These are phyloP conservation scores for Tylochromis polylepis DNA, from an alignment of 2,113 vertebrate species.

Conservation along the genomic window DNA sequence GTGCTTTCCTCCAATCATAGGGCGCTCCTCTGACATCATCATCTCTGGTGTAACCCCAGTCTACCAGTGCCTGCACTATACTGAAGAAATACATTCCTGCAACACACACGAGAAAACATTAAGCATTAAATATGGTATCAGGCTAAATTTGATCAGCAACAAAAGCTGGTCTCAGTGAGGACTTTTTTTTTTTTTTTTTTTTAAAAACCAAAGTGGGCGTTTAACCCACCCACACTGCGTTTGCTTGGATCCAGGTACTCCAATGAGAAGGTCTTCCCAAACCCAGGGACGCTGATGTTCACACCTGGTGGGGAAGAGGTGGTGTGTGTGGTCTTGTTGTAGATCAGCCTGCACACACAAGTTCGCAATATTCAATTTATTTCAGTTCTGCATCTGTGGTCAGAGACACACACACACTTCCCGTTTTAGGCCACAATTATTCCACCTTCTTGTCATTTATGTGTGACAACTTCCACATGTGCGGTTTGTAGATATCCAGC, in stretches of 20 bases:
- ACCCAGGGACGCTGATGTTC: slow-evolving; percentile 86
- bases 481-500: not conserved
- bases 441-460: not conserved
- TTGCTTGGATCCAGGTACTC: slow-evolving; percentile 96
- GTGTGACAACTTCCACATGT: not conserved
- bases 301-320: slow-evolving; percentile 86
- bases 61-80: slow-evolving; percentile 85
- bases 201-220: no score
- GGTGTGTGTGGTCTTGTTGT: slow-evolving; percentile 82
- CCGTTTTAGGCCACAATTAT: not conserved
- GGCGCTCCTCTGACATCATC: slow-evolving; percentile 89
- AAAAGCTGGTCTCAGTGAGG: not conserved
- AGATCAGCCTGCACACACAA: slow-evolving; percentile 77
- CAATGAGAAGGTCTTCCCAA: slow-evolving; percentile 86
- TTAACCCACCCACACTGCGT: slow-evolving; percentile 81
- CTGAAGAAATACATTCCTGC: slow-evolving; percentile 93
- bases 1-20: slow-evolving; percentile 96
- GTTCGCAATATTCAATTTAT: not conserved
- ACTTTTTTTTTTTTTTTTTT: no score
- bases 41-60: slow-evolving; percentile 88
- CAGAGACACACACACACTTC: not conserved
- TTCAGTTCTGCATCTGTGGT: not conserved
- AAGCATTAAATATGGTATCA: not conserved
- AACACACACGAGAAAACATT: not conserved
- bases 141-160: not conserved